Evolutionary conservation across 2,113 vertebrate species (phyloP), one percentile per base, ranked within the genome.

Genomic region (Tursiops truncatus): DNA sequence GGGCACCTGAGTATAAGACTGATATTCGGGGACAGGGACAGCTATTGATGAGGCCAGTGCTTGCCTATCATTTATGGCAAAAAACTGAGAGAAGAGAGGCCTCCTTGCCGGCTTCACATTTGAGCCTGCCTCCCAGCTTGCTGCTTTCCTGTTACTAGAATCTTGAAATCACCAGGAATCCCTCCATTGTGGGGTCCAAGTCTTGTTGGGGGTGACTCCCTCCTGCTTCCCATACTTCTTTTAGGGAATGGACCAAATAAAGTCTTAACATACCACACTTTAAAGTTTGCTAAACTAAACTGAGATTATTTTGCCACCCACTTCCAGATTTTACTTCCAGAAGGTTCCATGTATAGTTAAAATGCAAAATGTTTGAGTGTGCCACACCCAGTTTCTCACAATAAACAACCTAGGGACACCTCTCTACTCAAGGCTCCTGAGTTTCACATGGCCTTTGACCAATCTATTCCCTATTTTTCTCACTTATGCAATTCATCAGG

Each of bases 81-180:
- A 36, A 38, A 25, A 11, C 7, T 23, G 18, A 65, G 20, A 63
- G 9, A 68, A 17, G 23, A n/a, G 58, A 70, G 17, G 31, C 15
- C 6, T 56, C 26, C 33, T 31, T 44, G 3, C 25, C 13, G 28
- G 13, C 4, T 21, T n/a, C 36, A 5, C 26, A 8, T 8, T 26
- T 1, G 9, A 8, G 0, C 36, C 65, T 81, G 21, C 17, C 33
- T 53, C 26, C 14, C 2, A 6, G 25, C 0, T 5, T 60, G 9
- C 8, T 31, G 18, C 36, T 62, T 26, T 71, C 41, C 38, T 33
- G 17, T 6, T 73, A 11, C 31, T 18, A n/a, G 31, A 4, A 31
- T 36, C 44, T 73, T 8, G 10, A 84, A 1, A 17, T 68, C 5
- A 5, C 11, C 38, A 4, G 25, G 3, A 8, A 36, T 28, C 14